A percentile compares a stretch with the other conserved stretches of the same genome.
These are phyloP conservation scores for Agrotis segetum DNA, from an alignment of 2,888 invertebrate species.

Conservation along the genomic window DNA sequence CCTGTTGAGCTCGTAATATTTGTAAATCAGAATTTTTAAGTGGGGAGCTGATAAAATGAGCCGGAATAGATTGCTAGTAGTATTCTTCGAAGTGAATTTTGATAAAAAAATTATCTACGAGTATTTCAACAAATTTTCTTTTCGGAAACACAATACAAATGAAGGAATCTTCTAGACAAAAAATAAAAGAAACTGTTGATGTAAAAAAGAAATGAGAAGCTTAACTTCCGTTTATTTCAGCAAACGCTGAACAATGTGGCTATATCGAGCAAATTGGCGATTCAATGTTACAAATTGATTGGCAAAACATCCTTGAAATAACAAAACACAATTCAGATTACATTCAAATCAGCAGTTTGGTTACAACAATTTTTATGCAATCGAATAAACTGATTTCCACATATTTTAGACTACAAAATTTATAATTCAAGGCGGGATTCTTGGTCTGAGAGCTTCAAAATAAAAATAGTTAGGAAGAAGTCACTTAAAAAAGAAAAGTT, in stretches of 20 bases:
- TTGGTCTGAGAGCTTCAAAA: conserved; percentile 15
- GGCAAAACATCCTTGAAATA: conserved; percentile 70
- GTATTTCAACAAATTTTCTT: not conserved
- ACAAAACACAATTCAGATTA: conserved; percentile 55
- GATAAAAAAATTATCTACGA: conserved; percentile 6
- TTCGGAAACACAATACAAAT: not conserved
- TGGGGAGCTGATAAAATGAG: conserved; percentile 42
- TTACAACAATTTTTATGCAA: conserved; percentile 40
- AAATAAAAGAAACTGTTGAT: not conserved
- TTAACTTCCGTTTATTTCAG: conserved; percentile 45
- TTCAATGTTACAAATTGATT: conserved; percentile 60
- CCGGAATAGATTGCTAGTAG: conserved; percentile 9
- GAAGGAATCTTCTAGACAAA: no score
- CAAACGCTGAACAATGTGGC: conserved; percentile 28
- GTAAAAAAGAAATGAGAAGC: conserved; percentile 42
- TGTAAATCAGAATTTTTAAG: conserved; percentile 38
- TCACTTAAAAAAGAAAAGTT: conserved; percentile 9
- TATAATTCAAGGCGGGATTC: conserved; percentile 42
- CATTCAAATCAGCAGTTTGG: conserved; percentile 39
- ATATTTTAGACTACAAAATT: conserved; percentile 34
- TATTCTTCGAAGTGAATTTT: conserved; percentile 14
- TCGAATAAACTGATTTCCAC: conserved; percentile 9
- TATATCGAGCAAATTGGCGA: conserved; percentile 37
- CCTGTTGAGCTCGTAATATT: conserved; percentile 23
- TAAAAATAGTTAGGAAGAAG: conserved; percentile 20